phyloP scores from a whole-genome alignment of 2,888 invertebrate species.

The Mongoloraphidia duomilia region DNA sequence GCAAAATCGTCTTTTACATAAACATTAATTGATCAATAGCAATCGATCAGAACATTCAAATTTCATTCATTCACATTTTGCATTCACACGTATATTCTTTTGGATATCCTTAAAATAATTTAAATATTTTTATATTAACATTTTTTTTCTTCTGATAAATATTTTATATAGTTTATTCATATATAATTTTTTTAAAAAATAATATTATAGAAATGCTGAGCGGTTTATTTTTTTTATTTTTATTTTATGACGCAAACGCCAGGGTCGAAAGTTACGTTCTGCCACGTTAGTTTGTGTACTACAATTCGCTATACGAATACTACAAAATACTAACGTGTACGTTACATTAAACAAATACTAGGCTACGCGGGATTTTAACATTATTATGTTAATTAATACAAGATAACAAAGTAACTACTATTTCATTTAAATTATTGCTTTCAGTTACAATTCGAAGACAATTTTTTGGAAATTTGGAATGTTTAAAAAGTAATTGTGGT shows the following conservation, averaged over 20 bases:
- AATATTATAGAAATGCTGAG: slow-evolving; percentile 30
- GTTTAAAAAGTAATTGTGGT: no score
- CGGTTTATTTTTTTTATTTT: slow-evolving; percentile 14
- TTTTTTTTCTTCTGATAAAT: slow-evolving; percentile 1
- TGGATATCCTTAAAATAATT: neutral
- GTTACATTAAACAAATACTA: neutral
- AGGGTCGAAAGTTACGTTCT: slow-evolving; percentile 29
- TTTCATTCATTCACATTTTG: no score
- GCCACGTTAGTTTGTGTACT: neutral
- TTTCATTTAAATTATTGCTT: slow-evolving; percentile 26
- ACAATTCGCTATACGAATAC: neutral
- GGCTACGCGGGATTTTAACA: neutral
- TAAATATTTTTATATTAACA: neutral
- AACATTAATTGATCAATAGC: no score
- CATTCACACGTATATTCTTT: no score
- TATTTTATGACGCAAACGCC: slow-evolving; percentile 23
- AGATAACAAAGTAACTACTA: slow-evolving; percentile 17
- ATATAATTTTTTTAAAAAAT: slow-evolving; percentile 13
- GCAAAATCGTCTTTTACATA: no score
- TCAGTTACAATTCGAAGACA: slow-evolving; percentile 33
- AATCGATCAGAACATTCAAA: no score
- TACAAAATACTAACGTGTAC: neutral
- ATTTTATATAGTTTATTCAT: slow-evolving; percentile 1
- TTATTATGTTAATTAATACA: neutral
- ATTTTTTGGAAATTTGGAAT: slow-evolving; percentile 23